Base-by-base conservation (phyloP, 2,888 invertebrate genomes). In the Caenorhabditis panamensis region DNA sequence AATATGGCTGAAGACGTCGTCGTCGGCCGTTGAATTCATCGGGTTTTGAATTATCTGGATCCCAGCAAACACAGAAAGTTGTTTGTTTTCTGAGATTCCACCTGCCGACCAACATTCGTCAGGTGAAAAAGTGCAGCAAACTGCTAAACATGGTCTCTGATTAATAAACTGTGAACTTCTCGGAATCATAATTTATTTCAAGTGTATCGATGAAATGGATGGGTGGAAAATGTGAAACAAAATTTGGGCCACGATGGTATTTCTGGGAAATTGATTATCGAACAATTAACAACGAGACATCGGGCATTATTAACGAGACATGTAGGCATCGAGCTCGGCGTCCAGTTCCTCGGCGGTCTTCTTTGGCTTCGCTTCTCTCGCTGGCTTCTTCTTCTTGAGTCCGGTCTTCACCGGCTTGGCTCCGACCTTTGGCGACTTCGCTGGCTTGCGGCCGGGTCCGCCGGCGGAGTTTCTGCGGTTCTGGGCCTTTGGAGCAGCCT, bases 241-340 rank as follows among this genome's bases (percentile, higher is more conserved):
- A 11, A 18, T n/a, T 6, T n/a, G 47, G 4, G 47, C 20, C n/a
- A n/a, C 3, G 3, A 6, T 47, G n/a, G 18, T 18, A 16, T 41
- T 31, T 31, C 31, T 31, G 4, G 31, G 41, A 41, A 13, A 41
- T 49, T 20, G 20, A 20, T 49, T 18, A 49, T 20, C 20, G 20
- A 49, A 18, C 18, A 49, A 18, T 49, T 20, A 11, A 18, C 22
- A 41, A 9, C 11, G 24, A 53, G 16, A 47, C 31, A 66, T 41
- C 36, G 31, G 28, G 31, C 26, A 28, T 24, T 1, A 41, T 59
- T 16, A 59, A 3, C 53, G 56, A 26, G 75, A 53, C 83, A 83
- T 83, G 78, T 83, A 83, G 16, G 75, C 80, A 64, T 83, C 83
- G 44, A 83, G 76, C 26, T 83, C 83, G 20, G 83, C 83, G 53